Conservation (phyloP, 2,797 vertebrate species). For the Alca torda region DNA sequence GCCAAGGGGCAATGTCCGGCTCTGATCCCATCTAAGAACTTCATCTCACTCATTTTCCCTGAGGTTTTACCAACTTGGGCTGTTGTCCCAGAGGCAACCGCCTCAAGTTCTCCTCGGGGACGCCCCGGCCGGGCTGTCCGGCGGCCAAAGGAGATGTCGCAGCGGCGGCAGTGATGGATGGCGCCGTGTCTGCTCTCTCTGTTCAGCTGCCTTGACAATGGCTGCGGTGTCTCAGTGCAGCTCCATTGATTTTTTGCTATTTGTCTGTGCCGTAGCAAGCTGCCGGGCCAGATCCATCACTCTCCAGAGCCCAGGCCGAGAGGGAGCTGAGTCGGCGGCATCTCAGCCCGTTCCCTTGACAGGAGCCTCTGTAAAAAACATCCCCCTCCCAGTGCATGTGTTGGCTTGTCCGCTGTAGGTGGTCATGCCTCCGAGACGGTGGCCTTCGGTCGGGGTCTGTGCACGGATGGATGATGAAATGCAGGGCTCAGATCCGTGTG, state of each 20-base stretch:
- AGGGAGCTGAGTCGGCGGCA: accelerated
- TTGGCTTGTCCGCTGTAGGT: background rate
- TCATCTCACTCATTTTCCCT: background rate
- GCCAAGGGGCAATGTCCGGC: background rate
- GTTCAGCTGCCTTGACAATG: background rate
- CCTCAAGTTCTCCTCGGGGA: background rate
- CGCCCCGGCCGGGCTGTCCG: accelerated
- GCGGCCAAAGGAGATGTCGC: background rate
- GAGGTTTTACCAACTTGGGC: accelerated
- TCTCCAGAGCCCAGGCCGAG: background rate
- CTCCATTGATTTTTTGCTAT: constrained; percentile 8
- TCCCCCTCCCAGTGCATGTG: accelerated
- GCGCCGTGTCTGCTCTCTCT: background rate
- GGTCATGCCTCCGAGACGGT: background rate
- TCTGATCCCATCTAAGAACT: background rate
- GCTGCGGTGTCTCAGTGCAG: background rate
- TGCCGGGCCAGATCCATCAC: background rate
- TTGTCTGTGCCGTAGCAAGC: background rate
- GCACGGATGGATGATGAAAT: background rate
- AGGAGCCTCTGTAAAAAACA: background rate
- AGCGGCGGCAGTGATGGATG: background rate
- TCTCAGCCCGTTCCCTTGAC: background rate
- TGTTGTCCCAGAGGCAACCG: background rate
- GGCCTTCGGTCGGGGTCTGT: background rate
- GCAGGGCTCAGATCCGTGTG: background rate